A percentile compares a stretch with the other conserved stretches of the same genome.
phyloP scores from a whole-genome alignment of 2,113 vertebrate species.

The Nymphicus hollandicus region DNA sequence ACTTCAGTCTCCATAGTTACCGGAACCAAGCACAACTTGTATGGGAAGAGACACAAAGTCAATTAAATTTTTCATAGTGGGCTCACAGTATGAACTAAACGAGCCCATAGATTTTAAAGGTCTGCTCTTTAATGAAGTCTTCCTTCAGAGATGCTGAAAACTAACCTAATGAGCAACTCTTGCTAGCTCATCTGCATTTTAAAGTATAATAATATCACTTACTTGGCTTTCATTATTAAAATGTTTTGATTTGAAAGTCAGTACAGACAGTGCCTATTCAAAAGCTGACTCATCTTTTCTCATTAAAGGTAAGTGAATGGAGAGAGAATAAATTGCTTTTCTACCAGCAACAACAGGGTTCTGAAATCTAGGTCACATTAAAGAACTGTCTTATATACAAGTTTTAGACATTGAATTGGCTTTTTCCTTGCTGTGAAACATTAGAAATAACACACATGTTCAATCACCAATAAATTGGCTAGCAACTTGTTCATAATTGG shows the following conservation, averaged over 20 bases:
- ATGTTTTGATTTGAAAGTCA: slow-evolving; percentile 63
- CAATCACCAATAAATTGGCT: slow-evolving; percentile 9
- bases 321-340: slow-evolving; percentile 58
- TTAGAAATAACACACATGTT: background rate
- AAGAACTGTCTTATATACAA: slow-evolving; percentile 10
- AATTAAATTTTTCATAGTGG: background rate
- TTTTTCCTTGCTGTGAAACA: slow-evolving; percentile 16
- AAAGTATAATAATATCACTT: background rate
- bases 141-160: background rate
- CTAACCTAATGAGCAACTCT: slow-evolving; percentile 23
- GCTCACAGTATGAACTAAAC: background rate
- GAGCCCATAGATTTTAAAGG: background rate
- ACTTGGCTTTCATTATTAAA: slow-evolving; percentile 67
- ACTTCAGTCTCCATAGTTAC: slow-evolving; percentile 11
- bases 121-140: background rate
- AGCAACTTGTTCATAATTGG: background rate
- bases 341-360: slow-evolving; percentile 68
- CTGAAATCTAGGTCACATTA: slow-evolving; percentile 75
- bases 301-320: slow-evolving; percentile 60
- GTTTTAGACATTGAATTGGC: background rate
- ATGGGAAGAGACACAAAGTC: background rate
- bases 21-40: background rate
- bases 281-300: slow-evolving; percentile 69
- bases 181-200: slow-evolving; percentile 43
- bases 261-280: slow-evolving; percentile 43